phyloP scores from a whole-genome alignment of 2,113 vertebrate genomes.

The Corynorhinus townsendii region DNA sequence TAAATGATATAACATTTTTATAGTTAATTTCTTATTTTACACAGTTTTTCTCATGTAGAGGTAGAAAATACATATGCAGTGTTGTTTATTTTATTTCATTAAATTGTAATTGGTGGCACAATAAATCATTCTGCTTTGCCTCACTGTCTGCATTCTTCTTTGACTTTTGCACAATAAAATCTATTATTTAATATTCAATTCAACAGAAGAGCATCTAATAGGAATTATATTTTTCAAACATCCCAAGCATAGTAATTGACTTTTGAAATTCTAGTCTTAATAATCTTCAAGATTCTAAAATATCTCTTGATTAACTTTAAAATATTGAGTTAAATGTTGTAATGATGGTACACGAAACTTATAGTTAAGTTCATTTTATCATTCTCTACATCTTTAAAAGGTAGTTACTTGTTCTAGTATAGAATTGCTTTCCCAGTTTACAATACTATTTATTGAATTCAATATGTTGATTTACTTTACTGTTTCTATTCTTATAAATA shows the following conservation, averaged over 20 bases:
- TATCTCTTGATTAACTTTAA: background rate
- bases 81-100: background rate
- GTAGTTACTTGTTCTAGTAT: background rate
- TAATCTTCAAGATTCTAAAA: background rate
- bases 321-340: background rate
- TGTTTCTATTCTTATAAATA: background rate
- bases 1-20: background rate
- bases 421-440: background rate
- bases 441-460: background rate
- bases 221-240: slow-evolving; percentile 26
- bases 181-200: background rate
- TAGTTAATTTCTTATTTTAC: background rate
- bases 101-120: background rate
- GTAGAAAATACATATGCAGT: background rate
- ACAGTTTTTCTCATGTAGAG: background rate
- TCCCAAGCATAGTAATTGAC: background rate
- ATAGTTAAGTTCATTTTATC: background rate
- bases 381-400: background rate
- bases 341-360: background rate
- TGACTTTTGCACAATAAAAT: background rate
- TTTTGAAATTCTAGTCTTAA: background rate
- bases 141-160: slow-evolving; percentile 19
- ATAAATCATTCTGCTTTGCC: slow-evolving; percentile 1
- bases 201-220: background rate
- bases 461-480: background rate